phyloP scores from a whole-genome alignment of 2,113 vertebrate genomes.

The Callopanchax toddi region DNA sequence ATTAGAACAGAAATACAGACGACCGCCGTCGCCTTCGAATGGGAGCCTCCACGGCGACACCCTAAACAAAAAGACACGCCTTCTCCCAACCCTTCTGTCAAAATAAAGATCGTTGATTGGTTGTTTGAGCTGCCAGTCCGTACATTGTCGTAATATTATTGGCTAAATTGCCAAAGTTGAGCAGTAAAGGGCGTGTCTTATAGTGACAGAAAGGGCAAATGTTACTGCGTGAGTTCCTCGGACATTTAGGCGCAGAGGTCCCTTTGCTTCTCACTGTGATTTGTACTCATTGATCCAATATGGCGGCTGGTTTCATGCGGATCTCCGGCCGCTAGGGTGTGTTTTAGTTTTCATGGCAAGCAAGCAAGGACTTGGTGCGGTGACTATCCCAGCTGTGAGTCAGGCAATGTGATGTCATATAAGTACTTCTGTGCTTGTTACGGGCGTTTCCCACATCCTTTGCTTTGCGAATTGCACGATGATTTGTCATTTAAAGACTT shows the following conservation, averaged over 20 bases:
- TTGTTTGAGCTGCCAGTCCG: background rate
- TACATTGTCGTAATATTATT: slow-evolving; percentile 30
- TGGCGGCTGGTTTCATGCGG: slow-evolving; percentile 62
- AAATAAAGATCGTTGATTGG: slow-evolving; percentile 47
- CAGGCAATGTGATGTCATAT: slow-evolving; percentile 76
- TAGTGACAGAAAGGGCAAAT: slow-evolving; percentile 57
- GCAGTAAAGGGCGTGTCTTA: slow-evolving; percentile 44
- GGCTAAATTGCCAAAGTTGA: slow-evolving; percentile 19
- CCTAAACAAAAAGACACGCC: slow-evolving; percentile 67
- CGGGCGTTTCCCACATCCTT: slow-evolving; percentile 75
- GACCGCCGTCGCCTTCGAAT: slow-evolving; percentile 85
- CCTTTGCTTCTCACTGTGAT: background rate
- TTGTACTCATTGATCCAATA: slow-evolving; percentile 55
- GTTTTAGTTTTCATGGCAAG: slow-evolving; percentile 51
- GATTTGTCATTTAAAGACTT: slow-evolving; percentile 22
- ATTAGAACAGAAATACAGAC: slow-evolving; percentile 73
- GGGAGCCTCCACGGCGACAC: slow-evolving; percentile 81
- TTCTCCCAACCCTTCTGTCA: slow-evolving; percentile 62
- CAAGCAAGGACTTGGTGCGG: slow-evolving; percentile 59
- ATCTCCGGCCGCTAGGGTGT: slow-evolving; percentile 26
- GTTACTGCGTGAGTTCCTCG: slow-evolving; percentile 50
- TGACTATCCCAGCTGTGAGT: slow-evolving; percentile 77
- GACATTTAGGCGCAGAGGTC: slow-evolving; percentile 64
- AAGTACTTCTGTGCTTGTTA: slow-evolving; percentile 61
- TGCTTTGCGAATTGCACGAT: slow-evolving; percentile 17